Evolutionary conservation across 1,140 invertebrate genomes (phyloP).

Genomic region (Archivesica marissinica): DNA sequence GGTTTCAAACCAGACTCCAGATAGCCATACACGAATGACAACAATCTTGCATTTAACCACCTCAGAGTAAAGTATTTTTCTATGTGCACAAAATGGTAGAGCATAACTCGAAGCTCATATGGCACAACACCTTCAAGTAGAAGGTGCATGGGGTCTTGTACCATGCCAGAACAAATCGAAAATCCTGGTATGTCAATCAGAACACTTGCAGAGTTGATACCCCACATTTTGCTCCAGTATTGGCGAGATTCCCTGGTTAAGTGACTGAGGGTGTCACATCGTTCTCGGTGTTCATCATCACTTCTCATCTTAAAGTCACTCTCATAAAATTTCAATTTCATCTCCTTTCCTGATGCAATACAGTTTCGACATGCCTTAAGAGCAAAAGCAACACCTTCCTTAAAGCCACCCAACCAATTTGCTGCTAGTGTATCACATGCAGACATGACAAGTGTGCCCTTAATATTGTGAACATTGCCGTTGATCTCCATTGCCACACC

Average conservation of each 20-base stretch:
- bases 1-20: slow-evolving; percentile 3
- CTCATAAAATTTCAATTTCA: not conserved
- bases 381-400: not conserved
- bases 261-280: not conserved
- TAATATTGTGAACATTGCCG: not conserved
- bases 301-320: not conserved
- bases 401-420: slow-evolving; percentile 8
- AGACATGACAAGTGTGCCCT: not conserved
- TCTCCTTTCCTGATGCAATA: not conserved
- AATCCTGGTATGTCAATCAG: not conserved
- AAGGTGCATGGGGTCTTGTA: slow-evolving; percentile 43
- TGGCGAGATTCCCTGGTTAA: not conserved
- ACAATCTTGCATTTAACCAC: not conserved
- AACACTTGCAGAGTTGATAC: slow-evolving; percentile 29
- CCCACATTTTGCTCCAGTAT: slow-evolving; percentile 48
- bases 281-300: not conserved
- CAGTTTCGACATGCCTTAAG: slow-evolving; percentile 4
- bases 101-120: not conserved
- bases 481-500: not conserved
- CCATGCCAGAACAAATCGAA: not conserved
- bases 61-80: slow-evolving; percentile 2
- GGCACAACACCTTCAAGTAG: slow-evolving; percentile 37
- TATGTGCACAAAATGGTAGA: not conserved
- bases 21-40: slow-evolving; percentile 2
- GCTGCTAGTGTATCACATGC: slow-evolving; percentile 3